Percentiles rank a stretch among this genome's conserved stretches.
Conservation (phyloP, 2,888 invertebrate genomes). For the Cynaeus angustus region DNA sequence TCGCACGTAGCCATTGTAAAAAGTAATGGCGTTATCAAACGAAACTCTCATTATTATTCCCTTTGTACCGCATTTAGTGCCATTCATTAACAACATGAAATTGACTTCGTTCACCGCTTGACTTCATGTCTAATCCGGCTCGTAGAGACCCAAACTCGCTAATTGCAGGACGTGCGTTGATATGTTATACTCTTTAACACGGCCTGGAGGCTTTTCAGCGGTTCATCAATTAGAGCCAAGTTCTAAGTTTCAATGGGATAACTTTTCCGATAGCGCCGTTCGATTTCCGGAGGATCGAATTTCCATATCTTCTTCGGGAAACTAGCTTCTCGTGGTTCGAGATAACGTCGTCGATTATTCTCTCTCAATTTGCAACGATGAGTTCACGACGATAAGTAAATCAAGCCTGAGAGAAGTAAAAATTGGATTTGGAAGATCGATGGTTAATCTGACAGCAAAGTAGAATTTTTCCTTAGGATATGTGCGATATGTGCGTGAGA, state of each 20-base stretch:
- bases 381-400: conserved; percentile 38
- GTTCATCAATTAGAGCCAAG: conserved; percentile 17
- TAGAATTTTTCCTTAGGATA: too few relatives aligned
- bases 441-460: conserved; percentile 21
- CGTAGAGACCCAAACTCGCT: not conserved
- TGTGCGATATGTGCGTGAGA: too few relatives aligned
- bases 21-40: conserved; percentile 9
- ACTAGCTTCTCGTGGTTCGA: conserved; percentile 8
- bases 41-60: conserved; percentile 6
- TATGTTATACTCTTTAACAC: too few relatives aligned
- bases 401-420: conserved; percentile 19
- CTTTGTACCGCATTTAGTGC: conserved; percentile 14
- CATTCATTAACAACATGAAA: conserved; percentile 24
- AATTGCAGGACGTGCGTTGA: not conserved
- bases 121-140: not conserved
- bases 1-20: not conserved
- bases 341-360: conserved; percentile 35
- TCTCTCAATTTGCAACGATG: conserved; percentile 37
- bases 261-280: conserved; percentile 32
- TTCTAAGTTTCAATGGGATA: conserved; percentile 23
- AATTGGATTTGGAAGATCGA: conserved; percentile 24
- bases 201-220: conserved; percentile 13
- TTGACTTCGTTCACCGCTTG: conserved; percentile 4
- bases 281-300: conserved; percentile 27
- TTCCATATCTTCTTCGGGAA: conserved; percentile 31